Evolutionary conservation across 37 sponge, comb jelly and placozoan species (phyloP), one percentile per base, ranked within the genome.

Genomic region (Beroe forskalii): DNA sequence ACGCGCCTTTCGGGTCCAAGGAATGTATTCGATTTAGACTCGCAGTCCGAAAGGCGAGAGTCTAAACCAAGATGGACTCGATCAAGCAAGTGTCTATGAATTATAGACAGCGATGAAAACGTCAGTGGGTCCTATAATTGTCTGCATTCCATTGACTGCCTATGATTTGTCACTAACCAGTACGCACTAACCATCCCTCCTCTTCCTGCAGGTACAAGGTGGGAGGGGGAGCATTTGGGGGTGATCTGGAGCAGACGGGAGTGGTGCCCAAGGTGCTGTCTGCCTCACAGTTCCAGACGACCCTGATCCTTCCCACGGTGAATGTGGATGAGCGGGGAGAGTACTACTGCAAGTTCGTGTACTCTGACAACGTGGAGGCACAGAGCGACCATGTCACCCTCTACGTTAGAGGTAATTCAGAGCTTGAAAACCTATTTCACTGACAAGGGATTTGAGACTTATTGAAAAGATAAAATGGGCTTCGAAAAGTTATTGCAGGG

Each of bases 121-220:
- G n/a, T n/a, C n/a, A n/a, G n/a, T n/a, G n/a, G n/a, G n/a, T n/a
- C n/a, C n/a, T n/a, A n/a, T n/a, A n/a, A n/a, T n/a, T n/a, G n/a
- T n/a, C n/a, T n/a, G n/a, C n/a, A n/a, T n/a, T n/a, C n/a, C n/a
- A n/a, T n/a, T n/a, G n/a, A n/a, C n/a, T n/a, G n/a, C n/a, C n/a
- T n/a, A n/a, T n/a, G n/a, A n/a, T n/a, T n/a, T n/a, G n/a, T n/a
- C n/a, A n/a, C n/a, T n/a, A n/a, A n/a, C n/a, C n/a, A n/a, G n/a
- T n/a, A n/a, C n/a, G n/a, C n/a, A n/a, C n/a, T n/a, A n/a, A n/a
- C n/a, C n/a, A n/a, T n/a, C n/a, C n/a, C n/a, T n/a, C n/a, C n/a
- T n/a, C n/a, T n/a, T n/a, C n/a, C n/a, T n/a, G n/a, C n/a, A 69
- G 72, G 72, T 69, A 36, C 72, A 69, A 69, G 17, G 72, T 69